Evolutionary conservation across 2,888 invertebrate genomes (phyloP).

Genomic region (Pemphredon lugubris): DNA sequence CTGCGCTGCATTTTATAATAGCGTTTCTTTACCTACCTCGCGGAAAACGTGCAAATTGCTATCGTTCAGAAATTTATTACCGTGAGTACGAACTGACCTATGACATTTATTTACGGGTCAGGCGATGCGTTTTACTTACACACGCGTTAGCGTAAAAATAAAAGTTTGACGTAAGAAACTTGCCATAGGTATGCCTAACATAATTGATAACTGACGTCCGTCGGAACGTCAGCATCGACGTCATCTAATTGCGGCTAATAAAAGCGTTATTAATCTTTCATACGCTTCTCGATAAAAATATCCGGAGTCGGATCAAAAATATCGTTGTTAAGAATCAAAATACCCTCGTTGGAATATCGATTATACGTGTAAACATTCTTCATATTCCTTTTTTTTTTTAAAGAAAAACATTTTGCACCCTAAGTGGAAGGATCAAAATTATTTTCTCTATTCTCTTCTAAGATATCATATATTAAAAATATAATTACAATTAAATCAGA

Average conservation of each 20-base stretch:
- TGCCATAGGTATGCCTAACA: conserved; percentile 26
- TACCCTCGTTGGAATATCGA: no score
- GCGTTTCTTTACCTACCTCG: background rate
- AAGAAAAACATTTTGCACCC: no score
- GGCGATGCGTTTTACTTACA: conserved; percentile 25
- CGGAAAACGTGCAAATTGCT: conserved; percentile 1
- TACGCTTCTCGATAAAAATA: no score
- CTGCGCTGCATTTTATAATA: background rate
- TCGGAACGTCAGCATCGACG: conserved; percentile 23
- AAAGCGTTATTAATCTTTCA: background rate
- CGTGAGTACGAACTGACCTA: conserved; percentile 31
- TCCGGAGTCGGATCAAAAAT: no score
- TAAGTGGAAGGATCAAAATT: no score
- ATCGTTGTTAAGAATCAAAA: no score
- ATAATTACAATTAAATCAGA: no score
- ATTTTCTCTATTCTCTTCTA: no score
- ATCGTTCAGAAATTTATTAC: conserved; percentile 21
- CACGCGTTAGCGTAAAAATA: conserved; percentile 57
- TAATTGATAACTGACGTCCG: conserved; percentile 48
- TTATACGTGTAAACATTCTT: background rate
- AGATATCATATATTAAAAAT: no score
- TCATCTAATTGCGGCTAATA: conserved; percentile 42
- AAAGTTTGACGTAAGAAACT: conserved; percentile 45
- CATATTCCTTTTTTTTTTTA: background rate
- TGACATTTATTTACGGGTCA: conserved; percentile 60